Evolutionary conservation across 2,113 vertebrate genomes (phyloP).

Genomic region (Sceloporus undulatus): DNA sequence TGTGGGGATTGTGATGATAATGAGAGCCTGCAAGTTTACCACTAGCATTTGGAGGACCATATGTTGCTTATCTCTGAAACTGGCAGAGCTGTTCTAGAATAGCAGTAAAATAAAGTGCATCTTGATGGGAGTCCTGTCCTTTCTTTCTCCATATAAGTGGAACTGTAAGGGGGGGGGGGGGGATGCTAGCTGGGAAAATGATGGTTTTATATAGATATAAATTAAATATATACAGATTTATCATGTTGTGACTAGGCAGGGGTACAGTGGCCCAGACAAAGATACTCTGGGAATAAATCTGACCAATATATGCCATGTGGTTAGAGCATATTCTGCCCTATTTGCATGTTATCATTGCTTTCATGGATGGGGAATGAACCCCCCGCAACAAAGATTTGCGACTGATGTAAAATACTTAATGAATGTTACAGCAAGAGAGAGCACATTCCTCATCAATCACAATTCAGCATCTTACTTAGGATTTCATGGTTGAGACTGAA

Average conservation of each 20-base stretch:
- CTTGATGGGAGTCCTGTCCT: not conserved
- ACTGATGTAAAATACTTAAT: conserved; percentile 1
- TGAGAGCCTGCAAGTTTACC: too few species aligned
- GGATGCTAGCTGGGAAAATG: too few species aligned
- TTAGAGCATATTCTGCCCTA: not conserved
- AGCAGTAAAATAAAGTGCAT: not conserved
- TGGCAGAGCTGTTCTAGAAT: too few species aligned
- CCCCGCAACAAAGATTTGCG: not conserved
- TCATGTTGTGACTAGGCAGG: not conserved
- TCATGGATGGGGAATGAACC: not conserved
- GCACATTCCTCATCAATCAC: not conserved
- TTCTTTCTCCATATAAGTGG: not conserved
- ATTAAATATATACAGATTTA: not conserved
- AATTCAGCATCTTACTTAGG: conserved; percentile 25
- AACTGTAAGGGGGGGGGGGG: not conserved
- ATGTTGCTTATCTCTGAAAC: too few species aligned
- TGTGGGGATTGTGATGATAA: too few species aligned
- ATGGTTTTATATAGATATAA: too few species aligned
- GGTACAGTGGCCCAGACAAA: not conserved
- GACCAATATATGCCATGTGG: not conserved
- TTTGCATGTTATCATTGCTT: not conserved
- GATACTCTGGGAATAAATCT: not conserved
- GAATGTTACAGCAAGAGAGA: not conserved
- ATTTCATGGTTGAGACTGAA: conserved; percentile 40
- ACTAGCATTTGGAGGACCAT: too few species aligned